Base-by-base conservation (phyloP, 2,888 invertebrate genomes). In the Linhomoeus sp. region DNA sequence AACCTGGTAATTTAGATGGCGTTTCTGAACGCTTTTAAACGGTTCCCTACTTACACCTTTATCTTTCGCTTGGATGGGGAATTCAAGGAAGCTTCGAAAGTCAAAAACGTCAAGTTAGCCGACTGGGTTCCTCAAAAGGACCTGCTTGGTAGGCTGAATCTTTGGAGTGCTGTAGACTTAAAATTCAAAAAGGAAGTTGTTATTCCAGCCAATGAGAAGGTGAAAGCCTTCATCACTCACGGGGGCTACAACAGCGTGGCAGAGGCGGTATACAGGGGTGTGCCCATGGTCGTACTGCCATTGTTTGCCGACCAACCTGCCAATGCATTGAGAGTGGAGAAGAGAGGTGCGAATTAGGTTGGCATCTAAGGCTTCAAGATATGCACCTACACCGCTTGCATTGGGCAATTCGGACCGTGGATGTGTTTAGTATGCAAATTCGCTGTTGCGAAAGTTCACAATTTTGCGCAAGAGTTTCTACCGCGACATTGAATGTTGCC, bases 171-270 rank as follows among this genome's bases (percentile, higher is more conserved):
- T n/a, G n/a, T n/a, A n/a, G n/a, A n/a, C n/a, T n/a, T n/a, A n/a
- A n/a, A n/a, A n/a, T n/a, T n/a, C n/a, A n/a, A n/a, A n/a, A n/a
- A n/a, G n/a, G n/a, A n/a, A n/a, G n/a, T n/a, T n/a, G 7, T 17
- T n/a, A 26, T 51, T 52, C n/a, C 54, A 76, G 73, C 69, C 1
- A 79, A 81, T 61, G 76, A 76, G 1, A 79, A 79, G 55, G 73
- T 79, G 0, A 66, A 73, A 47, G 75, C 75, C 0, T 80, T 78
- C 56, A 71, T 81, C 53, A 76, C 77, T 0, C 81, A 81, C 59
- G 79, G 77, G 1, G 81, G 81, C 1, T 73, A 79, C 57, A 71
- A 80, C 55, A 77, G 80, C 45, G 63, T 75, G 29, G 74, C 77
- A 1, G 81, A 80, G 62, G 75, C 77, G 0, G 72, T 63, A 26